These are phyloP conservation scores for Alosa alosa DNA, from an alignment of 2,113 vertebrate species.

Conservation along the genomic window DNA sequence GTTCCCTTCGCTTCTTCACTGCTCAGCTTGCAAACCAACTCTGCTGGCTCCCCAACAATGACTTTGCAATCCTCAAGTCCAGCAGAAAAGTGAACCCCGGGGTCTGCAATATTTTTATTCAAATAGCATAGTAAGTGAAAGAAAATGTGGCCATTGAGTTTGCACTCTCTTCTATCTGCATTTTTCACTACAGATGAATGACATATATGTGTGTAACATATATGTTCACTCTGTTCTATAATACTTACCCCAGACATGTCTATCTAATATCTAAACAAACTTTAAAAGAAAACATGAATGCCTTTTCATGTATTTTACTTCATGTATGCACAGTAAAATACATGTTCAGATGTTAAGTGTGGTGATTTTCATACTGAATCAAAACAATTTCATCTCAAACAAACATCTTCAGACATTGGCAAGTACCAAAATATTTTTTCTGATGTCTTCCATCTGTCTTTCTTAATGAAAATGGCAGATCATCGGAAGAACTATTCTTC, in stretches of 20 bases:
- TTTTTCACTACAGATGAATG: not conserved
- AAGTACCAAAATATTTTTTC: not conserved
- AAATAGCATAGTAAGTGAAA: not conserved
- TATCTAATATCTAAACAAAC: not conserved
- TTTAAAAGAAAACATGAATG: not conserved
- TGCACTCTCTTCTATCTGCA: not conserved
- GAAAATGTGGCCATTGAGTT: not conserved
- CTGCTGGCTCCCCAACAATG: constrained; percentile 70
- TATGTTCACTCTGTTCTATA: not conserved
- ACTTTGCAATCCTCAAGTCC: constrained; percentile 75
- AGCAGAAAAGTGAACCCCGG: constrained; percentile 71
- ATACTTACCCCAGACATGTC: not conserved
- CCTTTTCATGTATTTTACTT: constrained; percentile 36
- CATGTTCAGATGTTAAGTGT: constrained; percentile 29
- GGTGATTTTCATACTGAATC: not conserved
- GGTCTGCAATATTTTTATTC: constrained; percentile 58
- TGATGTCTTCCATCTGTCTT: not conserved
- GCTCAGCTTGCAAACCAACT: constrained; percentile 78
- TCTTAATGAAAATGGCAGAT: not conserved
- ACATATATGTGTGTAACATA: not conserved
- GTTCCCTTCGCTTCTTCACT: constrained; percentile 68
- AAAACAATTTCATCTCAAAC: not conserved
- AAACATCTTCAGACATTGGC: not conserved
- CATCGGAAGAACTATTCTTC: not conserved
- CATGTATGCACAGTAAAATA: constrained; percentile 31